phyloP scores from a whole-genome alignment of 2,888 invertebrate species.

The Tetanocera ferruginea region DNA sequence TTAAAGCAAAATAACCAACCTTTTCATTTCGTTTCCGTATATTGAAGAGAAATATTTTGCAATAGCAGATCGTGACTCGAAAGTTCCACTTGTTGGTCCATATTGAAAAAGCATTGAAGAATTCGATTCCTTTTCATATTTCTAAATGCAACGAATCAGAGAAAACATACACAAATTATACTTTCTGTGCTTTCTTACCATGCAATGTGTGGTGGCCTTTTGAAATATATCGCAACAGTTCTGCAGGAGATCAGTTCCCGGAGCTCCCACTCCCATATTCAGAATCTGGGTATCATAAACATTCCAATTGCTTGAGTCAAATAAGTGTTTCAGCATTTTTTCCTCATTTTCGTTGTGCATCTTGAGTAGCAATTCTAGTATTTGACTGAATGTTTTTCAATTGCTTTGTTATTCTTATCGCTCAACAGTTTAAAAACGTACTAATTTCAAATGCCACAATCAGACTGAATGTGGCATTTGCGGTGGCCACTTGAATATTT shows the following conservation, averaged over 20 bases:
- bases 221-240: constrained; percentile 70
- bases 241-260: constrained; percentile 72
- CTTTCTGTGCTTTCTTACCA: constrained; percentile 63
- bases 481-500: neutral
- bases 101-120: constrained; percentile 71
- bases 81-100: constrained; percentile 71
- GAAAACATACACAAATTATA: neutral
- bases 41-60: constrained; percentile 70
- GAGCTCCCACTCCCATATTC: constrained; percentile 73
- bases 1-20: constrained; percentile 61
- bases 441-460: neutral
- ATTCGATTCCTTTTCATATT: constrained; percentile 55
- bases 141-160: constrained; percentile 48
- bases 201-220: constrained; percentile 70
- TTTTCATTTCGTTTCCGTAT: constrained; percentile 69
- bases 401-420: neutral
- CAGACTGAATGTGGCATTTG: neutral
- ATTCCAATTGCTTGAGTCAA: constrained; percentile 70
- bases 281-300: constrained; percentile 69
- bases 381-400: neutral
- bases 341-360: constrained; percentile 50
- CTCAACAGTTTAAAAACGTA: neutral
- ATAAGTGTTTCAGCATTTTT: constrained; percentile 69
- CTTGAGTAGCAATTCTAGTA: neutral
- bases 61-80: constrained; percentile 70